Conservation (phyloP, 2,113 vertebrate species). For the Tricholaema leucomelas region DNA sequence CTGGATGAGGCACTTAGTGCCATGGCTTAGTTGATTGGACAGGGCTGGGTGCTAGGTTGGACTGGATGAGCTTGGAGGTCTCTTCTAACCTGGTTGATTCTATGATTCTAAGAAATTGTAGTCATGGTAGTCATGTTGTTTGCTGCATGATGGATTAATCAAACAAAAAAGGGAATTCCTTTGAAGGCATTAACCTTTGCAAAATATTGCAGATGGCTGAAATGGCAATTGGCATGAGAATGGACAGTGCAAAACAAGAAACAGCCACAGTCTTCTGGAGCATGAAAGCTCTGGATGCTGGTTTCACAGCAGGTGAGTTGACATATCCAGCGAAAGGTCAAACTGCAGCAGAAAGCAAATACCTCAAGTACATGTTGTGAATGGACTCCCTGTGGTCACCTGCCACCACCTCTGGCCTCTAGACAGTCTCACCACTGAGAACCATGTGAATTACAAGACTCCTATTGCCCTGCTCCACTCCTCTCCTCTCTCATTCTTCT, state of each 20-base stretch:
- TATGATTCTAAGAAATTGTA: no score
- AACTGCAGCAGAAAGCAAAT: constrained; percentile 41
- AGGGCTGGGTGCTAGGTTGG: no score
- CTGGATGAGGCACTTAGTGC: no score
- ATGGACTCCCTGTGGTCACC: not conserved
- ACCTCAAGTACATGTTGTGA: not conserved
- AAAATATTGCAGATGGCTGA: constrained; percentile 16
- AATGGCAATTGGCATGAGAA: constrained; percentile 17
- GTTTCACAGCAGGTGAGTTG: constrained; percentile 32
- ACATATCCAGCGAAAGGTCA: constrained; percentile 44
- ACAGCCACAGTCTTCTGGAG: constrained; percentile 12
- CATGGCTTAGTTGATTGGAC: no score
- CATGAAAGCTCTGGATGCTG: not conserved
- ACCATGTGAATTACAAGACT: not conserved
- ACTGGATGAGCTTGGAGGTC: no score
- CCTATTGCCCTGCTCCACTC: not conserved
- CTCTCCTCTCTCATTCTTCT: not conserved
- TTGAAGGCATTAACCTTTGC: constrained; percentile 31
- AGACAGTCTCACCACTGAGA: not conserved
- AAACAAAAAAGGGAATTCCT: not conserved
- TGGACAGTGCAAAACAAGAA: constrained; percentile 30
- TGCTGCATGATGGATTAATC: not conserved
- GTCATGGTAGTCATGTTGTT: not conserved
- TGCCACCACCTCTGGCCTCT: not conserved
- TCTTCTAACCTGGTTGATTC: no score